Base-by-base conservation (phyloP, 2,888 invertebrate species). In the Dicyrtomina minuta region DNA sequence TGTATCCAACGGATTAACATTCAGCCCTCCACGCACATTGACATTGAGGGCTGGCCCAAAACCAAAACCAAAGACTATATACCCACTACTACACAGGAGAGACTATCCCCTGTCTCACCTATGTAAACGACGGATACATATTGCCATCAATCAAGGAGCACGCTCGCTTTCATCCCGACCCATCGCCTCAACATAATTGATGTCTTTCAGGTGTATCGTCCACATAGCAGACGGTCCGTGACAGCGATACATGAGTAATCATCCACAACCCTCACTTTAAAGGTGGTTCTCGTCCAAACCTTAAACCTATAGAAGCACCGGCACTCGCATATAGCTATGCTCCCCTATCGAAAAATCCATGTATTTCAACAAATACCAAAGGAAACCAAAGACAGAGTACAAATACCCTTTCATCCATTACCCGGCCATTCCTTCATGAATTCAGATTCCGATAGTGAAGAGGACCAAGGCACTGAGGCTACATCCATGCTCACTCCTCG, bases 91-190 rank as follows among this genome's bases (percentile, higher is more conserved):
- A 33, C 8, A 33, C 33, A 3, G 4, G 3, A 39, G 12, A 33
- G 58, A n/a, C 4, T 27, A 10, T 58, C 58, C 27, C 33, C 33
- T 33, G 8, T 33, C 33, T 8, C 33, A n/a, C n/a, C n/a, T n/a
- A 3, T 33, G 33, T 8, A 33, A 3, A 33, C 33, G 8, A 33
- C 58, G 58, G 59, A 41, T 58, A 53, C 53, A 53, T 53, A n/a
- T 59, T 46, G 56, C 66, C 70, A 70, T 70, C 70, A 66, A 70
- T 70, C 70, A 70, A 70, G 66, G 70, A 70, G 70, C 66, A 70
- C 70, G 70, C 61, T 70, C 66, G 60, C 70, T 70, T 70, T 70
- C 70, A 70, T 66, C 62, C 60, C 70, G 46, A 59, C 56, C 70
- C 66, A 69, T 66, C 49, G 64, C 64, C 65, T 39, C 55, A 55